phyloP scores from a whole-genome alignment of 2,113 vertebrate species.

The Heterochromis multidens region DNA sequence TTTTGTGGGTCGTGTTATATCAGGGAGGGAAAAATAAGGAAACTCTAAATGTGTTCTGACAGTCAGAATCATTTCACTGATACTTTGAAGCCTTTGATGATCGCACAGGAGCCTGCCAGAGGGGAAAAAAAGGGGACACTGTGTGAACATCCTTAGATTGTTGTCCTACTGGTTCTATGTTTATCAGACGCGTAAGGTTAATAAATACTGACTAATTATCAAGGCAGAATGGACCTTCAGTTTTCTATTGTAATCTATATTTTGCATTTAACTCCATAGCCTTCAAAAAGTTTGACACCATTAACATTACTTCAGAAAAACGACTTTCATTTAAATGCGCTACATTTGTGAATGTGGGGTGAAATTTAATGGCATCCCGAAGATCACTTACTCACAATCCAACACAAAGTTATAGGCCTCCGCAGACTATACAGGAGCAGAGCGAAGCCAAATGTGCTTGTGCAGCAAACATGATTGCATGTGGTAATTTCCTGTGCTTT shows the following conservation, averaged over 20 bases:
- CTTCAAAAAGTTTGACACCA: not conserved
- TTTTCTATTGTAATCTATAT: not conserved
- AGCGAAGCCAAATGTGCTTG: conserved; percentile 52
- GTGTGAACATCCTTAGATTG: not conserved
- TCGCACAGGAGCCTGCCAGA: not conserved
- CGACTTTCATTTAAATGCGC: not conserved
- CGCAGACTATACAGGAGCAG: conserved; percentile 47
- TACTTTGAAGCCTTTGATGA: conserved; percentile 1
- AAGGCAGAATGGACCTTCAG: not conserved
- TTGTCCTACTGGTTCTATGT: not conserved
- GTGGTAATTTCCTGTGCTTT: conserved; percentile 70
- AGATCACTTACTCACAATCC: conserved; percentile 4
- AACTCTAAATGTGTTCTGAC: conserved; percentile 22
- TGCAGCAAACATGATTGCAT: conserved; percentile 65
- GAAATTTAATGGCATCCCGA: not conserved
- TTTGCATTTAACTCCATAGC: not conserved
- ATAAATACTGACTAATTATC: not conserved
- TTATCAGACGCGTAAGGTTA: not conserved
- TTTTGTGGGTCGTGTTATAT: conserved; percentile 31
- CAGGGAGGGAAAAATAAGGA: conserved; percentile 1
- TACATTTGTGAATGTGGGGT: not conserved
- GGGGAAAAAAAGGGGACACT: not conserved
- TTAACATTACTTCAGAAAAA: not conserved
- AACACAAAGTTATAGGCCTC: conserved; percentile 28
- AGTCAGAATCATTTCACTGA: not conserved